Percentiles rank a stretch among this genome's conserved stretches.
These are phyloP conservation scores for Masnerella sp. DNA, from an alignment of 2,888 invertebrate genomes.

Conservation along the genomic window DNA sequence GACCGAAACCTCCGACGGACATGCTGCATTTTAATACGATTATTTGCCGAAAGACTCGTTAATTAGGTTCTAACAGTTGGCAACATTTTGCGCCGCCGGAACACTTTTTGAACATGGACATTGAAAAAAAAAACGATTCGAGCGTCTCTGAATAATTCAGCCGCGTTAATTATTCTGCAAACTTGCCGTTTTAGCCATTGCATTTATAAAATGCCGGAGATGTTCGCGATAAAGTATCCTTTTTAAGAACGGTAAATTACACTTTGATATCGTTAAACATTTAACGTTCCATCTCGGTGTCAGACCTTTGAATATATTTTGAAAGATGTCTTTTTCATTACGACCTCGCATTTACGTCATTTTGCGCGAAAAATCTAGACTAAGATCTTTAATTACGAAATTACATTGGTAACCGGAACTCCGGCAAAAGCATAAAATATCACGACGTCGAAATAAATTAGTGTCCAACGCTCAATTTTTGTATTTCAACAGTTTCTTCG, in stretches of 20 bases:
- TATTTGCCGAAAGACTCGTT: conserved; percentile 11
- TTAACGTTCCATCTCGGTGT: neutral
- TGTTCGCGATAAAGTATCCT: neutral
- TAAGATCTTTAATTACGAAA: neutral
- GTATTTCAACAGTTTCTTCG: no score
- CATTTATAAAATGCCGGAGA: no score
- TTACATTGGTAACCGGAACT: neutral
- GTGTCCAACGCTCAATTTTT: no score
- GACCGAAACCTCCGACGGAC: conserved; percentile 39
- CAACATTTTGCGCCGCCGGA: neutral
- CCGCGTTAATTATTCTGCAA: no score
- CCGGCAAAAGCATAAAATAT: no score
- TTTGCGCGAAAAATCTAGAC: neutral
- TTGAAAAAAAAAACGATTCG: no score
- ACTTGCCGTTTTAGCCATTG: no score
- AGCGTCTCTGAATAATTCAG: no score
- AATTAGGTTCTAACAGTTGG: neutral
- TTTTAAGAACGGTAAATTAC: neutral
- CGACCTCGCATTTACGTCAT: neutral
- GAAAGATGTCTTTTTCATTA: neutral
- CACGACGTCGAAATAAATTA: no score
- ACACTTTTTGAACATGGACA: neutral
- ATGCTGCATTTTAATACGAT: conserved; percentile 51
- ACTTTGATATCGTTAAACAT: neutral
- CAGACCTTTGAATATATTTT: neutral